Evolutionary conservation across 2,113 vertebrate species (phyloP).

Genomic region (Forbesichthys papilliferus): DNA sequence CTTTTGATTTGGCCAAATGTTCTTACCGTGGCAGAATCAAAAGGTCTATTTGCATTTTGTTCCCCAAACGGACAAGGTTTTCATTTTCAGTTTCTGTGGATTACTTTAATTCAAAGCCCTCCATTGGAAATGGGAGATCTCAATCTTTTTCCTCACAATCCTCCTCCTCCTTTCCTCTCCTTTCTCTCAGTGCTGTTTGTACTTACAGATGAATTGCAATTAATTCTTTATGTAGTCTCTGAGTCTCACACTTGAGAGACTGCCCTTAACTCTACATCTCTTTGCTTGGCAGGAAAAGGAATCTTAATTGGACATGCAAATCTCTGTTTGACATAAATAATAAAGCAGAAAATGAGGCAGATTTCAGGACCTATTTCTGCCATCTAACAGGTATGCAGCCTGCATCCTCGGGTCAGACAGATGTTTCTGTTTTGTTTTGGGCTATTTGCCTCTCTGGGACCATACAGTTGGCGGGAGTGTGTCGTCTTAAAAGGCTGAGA

Average conservation of each 20-base stretch:
- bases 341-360: background rate
- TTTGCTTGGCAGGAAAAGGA: conserved; percentile 47
- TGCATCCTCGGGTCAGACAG: conserved; percentile 19
- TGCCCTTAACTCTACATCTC: conserved; percentile 29
- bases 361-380: conserved; percentile 23
- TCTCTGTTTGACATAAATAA: conserved; percentile 19
- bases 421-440: background rate
- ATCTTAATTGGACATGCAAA: conserved; percentile 46
- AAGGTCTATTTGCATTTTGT: conserved; percentile 64
- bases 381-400: conserved; percentile 15
- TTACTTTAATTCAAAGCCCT: conserved; percentile 66
- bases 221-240: background rate
- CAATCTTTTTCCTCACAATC: conserved; percentile 28
- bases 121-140: conserved; percentile 65
- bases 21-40: conserved; percentile 60
- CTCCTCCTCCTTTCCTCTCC: conserved; percentile 15
- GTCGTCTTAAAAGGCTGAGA: conserved; percentile 22
- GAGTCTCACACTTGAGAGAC: background rate
- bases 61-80: conserved; percentile 54
- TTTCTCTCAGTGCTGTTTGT: background rate
- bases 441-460: background rate
- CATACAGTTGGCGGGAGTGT: conserved; percentile 3
- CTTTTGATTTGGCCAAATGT: conserved; percentile 63
- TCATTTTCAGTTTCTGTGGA: conserved; percentile 69
- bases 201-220: background rate